These are phyloP conservation scores for Pelagia noctiluca DNA, from an alignment of 30 jellyfish, hydroid and myxozoan genomes.

Conservation along the genomic window DNA sequence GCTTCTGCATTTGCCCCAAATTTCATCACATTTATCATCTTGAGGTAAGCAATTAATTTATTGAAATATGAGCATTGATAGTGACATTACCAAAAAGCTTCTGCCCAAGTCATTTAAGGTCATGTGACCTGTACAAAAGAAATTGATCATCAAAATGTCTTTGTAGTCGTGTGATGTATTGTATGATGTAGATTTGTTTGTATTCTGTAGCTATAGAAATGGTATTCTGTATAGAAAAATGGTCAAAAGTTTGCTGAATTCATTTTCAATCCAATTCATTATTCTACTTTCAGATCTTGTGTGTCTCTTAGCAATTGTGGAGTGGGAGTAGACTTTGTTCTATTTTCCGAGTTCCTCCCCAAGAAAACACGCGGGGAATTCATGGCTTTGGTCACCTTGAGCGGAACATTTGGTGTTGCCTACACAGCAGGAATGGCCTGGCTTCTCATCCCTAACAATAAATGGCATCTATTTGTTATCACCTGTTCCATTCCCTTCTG, in stretches of 20 bases:
- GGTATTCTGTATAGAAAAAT: background rate
- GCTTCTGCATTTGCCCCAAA: slow-evolving; percentile 68
- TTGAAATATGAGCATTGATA: background rate
- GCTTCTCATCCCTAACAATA: slow-evolving; percentile 43
- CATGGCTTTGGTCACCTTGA: slow-evolving; percentile 38
- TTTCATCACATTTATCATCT: slow-evolving; percentile 46
- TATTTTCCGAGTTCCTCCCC: slow-evolving; percentile 69
- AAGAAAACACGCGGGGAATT: slow-evolving; percentile 44
- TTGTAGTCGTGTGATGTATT: too few species aligned
- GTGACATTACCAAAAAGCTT: background rate
- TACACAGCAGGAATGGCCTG: slow-evolving; percentile 80
- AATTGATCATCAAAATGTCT: background rate
- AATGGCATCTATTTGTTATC: slow-evolving; percentile 46
- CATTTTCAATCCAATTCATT: background rate
- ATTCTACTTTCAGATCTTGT: slow-evolving; percentile 19
- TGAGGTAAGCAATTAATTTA: slow-evolving; percentile 23
- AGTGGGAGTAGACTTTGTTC: slow-evolving; percentile 55
- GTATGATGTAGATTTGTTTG: background rate
- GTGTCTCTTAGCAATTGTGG: slow-evolving; percentile 73
- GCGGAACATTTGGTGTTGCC: slow-evolving; percentile 72
- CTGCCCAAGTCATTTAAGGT: background rate
- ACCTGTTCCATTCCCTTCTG: slow-evolving; percentile 45
- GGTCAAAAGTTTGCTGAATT: background rate
- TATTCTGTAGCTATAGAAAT: background rate
- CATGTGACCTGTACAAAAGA: background rate